These are phyloP conservation scores for Ceyx cyanopectus DNA, from an alignment of 2,113 vertebrate species.

Conservation along the genomic window DNA sequence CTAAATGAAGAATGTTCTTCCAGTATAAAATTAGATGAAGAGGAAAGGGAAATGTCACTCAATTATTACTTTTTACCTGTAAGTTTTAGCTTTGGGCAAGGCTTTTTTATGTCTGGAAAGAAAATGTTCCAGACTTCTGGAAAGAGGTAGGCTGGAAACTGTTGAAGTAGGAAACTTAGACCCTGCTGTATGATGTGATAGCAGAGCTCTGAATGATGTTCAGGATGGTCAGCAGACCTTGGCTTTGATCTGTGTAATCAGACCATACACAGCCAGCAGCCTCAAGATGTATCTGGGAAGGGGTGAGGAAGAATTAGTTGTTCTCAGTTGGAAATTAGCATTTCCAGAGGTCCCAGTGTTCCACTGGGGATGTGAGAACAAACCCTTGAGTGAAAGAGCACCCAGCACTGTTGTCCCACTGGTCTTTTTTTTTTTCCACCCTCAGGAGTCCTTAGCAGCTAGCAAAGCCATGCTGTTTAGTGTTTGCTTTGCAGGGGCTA, in stretches of 20 bases:
- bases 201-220: neutral
- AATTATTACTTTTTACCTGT: neutral
- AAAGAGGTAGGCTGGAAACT: neutral
- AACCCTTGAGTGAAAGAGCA: neutral
- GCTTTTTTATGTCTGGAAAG: neutral
- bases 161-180: neutral
- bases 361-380: neutral
- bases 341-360: neutral
- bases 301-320: neutral
- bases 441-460: neutral
- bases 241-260: rapidly evolving
- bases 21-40: neutral
- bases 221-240: neutral
- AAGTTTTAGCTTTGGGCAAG: neutral
- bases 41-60: neutral
- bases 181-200: neutral
- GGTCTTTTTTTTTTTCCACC: neutral
- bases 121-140: neutral
- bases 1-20: neutral
- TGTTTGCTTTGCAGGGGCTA: neutral
- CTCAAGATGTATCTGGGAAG: neutral
- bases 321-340: neutral
- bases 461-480: neutral
- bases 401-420: neutral
- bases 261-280: rapidly evolving